These are phyloP conservation scores for Nomia melanderi DNA, from an alignment of 1,140 invertebrate genomes.

Conservation along the genomic window DNA sequence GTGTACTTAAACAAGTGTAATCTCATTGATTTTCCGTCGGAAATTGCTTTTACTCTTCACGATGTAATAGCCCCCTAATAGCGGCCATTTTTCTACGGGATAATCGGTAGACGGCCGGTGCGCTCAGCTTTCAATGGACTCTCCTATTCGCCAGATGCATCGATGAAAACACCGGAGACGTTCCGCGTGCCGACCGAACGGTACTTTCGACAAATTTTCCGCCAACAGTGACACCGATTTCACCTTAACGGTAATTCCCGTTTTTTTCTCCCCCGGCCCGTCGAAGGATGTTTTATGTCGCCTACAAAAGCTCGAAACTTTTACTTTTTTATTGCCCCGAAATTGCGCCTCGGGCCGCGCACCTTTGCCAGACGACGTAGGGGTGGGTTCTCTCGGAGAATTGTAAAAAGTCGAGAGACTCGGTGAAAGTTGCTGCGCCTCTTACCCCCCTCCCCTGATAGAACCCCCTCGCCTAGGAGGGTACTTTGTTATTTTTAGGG, in stretches of 20 bases:
- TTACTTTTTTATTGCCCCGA: conserved; percentile 66
- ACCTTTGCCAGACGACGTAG: conserved; percentile 20
- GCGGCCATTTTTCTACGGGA: not conserved
- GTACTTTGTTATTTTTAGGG: conserved; percentile 44
- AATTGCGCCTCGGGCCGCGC: conserved; percentile 39
- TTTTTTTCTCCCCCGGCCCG: conserved; percentile 22
- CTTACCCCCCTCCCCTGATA: conserved; percentile 18
- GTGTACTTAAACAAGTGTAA: not conserved
- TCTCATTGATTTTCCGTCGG: not conserved
- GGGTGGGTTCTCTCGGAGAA: conserved; percentile 50
- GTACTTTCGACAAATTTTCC: not conserved
- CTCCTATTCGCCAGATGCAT: too few relatives aligned
- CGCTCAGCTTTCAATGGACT: too few relatives aligned
- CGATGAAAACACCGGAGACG: too few relatives aligned
- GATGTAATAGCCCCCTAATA: not conserved
- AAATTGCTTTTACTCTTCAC: not conserved
- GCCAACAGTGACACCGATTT: not conserved
- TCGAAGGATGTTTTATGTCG: conserved; percentile 11
- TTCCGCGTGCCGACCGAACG: too few relatives aligned
- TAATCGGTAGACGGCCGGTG: too few relatives aligned
- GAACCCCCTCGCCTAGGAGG: not conserved
- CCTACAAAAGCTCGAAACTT: conserved; percentile 48
- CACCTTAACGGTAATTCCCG: not conserved
- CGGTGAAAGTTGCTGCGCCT: conserved; percentile 70
- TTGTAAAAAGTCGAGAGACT: conserved; percentile 57